Conservation (phyloP, 1,140 invertebrate species). For the Drosophila oshimai region DNA sequence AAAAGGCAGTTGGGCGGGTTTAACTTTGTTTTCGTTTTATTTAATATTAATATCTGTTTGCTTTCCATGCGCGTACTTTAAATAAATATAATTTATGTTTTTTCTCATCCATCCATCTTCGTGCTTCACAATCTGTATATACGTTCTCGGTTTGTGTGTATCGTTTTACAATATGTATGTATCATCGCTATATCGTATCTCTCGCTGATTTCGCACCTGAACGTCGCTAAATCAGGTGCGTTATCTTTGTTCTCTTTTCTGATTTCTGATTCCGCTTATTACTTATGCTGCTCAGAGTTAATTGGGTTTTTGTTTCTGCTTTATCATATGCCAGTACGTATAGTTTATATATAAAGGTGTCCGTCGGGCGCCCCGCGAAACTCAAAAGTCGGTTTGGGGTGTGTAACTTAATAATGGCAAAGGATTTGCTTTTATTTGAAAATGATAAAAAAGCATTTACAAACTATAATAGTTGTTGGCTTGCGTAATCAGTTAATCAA, state of each 20-base stretch:
- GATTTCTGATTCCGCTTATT: slow-evolving; percentile 44
- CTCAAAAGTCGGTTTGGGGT: slow-evolving; percentile 54
- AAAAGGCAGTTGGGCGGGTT: slow-evolving; percentile 11
- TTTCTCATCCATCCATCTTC: slow-evolving; percentile 23
- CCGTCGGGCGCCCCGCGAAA: slow-evolving; percentile 43
- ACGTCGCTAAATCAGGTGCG: background rate
- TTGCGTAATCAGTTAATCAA: slow-evolving; percentile 72
- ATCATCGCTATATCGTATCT: slow-evolving; percentile 43
- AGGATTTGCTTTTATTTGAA: slow-evolving; percentile 75
- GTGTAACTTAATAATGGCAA: slow-evolving; percentile 76
- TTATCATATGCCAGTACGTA: slow-evolving; percentile 74
- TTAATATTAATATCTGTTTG: slow-evolving; percentile 81
- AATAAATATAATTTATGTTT: slow-evolving; percentile 80
- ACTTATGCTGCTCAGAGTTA: slow-evolving; percentile 30
- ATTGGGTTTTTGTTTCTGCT: slow-evolving; percentile 37
- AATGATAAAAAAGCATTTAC: slow-evolving; percentile 79
- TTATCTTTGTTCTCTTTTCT: slow-evolving; percentile 44
- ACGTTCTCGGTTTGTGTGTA: slow-evolving; percentile 43
- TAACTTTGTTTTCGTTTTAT: slow-evolving; percentile 77
- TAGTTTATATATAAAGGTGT: slow-evolving; percentile 54
- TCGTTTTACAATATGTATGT: slow-evolving; percentile 74
- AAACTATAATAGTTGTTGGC: slow-evolving; percentile 80
- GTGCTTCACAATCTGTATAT: slow-evolving; percentile 53
- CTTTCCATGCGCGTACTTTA: slow-evolving; percentile 80
- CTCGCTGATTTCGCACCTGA: slow-evolving; percentile 16